Evolutionary conservation across 1,140 invertebrate species (phyloP).

Genomic region (Drosophila bifasciata): DNA sequence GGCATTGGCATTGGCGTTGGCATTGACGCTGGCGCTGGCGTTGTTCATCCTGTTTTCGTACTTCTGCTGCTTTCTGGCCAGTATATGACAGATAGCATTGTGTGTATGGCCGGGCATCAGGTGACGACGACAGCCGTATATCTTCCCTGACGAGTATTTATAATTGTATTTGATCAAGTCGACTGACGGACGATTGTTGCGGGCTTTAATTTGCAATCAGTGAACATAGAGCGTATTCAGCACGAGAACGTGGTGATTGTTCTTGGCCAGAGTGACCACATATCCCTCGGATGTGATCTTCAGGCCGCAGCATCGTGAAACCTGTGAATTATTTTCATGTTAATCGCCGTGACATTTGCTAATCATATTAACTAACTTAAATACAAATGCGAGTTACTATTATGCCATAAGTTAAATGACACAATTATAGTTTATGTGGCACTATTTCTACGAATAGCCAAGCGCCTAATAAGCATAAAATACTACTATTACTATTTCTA

Average conservation of each 20-base stretch:
- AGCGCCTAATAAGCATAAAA: no score
- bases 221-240: constrained; percentile 97
- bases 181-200: constrained; percentile 73
- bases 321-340: constrained; percentile 86
- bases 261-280: constrained; percentile 98
- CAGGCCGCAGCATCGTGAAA: constrained; percentile 97
- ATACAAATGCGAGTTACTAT: no score
- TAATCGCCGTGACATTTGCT: background rate
- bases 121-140: constrained; percentile 63
- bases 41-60: constrained; percentile 19
- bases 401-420: no score
- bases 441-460: no score
- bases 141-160: constrained; percentile 73
- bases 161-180: constrained; percentile 75
- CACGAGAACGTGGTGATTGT: constrained; percentile 98
- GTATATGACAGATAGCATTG: constrained; percentile 12
- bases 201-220: constrained; percentile 86
- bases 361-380: background rate
- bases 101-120: constrained; percentile 37
- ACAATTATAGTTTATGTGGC: no score
- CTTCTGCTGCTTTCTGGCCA: constrained; percentile 2
- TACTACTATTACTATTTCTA: no score
- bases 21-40: constrained; percentile 3
- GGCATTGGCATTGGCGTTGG: background rate
- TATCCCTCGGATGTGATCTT: constrained; percentile 98